Percentiles rank a stretch among this genome's conserved stretches.
These are phyloP conservation scores for Trachymyrmex cornetzi DNA, from an alignment of 1,140 invertebrate genomes.

Conservation along the genomic window DNA sequence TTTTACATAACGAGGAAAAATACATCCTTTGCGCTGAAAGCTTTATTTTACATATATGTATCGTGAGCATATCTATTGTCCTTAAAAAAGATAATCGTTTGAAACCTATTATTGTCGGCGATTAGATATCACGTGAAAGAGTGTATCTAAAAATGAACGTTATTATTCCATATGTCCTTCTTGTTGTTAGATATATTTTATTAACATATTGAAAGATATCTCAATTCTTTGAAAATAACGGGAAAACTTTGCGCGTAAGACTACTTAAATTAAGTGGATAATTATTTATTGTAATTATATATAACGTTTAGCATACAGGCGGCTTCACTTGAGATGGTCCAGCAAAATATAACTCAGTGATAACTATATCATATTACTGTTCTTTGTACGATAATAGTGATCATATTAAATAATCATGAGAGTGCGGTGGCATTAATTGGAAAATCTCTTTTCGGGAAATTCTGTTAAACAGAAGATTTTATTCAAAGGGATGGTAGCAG, in stretches of 20 bases:
- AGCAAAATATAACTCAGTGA: neutral
- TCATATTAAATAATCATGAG: neutral
- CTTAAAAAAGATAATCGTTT: neutral
- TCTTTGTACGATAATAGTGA: neutral
- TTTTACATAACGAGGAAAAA: neutral
- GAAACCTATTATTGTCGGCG: neutral
- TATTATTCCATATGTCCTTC: neutral
- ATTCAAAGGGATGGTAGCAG: neutral
- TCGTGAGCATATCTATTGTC: neutral
- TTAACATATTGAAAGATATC: neutral
- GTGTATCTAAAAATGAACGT: neutral
- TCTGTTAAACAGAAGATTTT: neutral
- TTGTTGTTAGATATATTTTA: neutral
- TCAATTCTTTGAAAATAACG: neutral
- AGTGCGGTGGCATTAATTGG: neutral
- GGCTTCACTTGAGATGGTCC: neutral
- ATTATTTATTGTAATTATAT: constrained; percentile 13
- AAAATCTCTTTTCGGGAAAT: neutral
- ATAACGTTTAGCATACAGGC: neutral
- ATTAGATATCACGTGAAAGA: neutral
- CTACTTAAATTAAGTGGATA: neutral
- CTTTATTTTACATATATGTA: neutral
- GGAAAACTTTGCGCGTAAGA: neutral
- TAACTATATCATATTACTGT: constrained; percentile 11
- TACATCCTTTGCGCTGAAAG: neutral